A percentile compares a stretch with the other conserved stretches of the same genome.
phyloP scores from a whole-genome alignment of 2,888 invertebrate genomes.

The Ochropacha duplaris region DNA sequence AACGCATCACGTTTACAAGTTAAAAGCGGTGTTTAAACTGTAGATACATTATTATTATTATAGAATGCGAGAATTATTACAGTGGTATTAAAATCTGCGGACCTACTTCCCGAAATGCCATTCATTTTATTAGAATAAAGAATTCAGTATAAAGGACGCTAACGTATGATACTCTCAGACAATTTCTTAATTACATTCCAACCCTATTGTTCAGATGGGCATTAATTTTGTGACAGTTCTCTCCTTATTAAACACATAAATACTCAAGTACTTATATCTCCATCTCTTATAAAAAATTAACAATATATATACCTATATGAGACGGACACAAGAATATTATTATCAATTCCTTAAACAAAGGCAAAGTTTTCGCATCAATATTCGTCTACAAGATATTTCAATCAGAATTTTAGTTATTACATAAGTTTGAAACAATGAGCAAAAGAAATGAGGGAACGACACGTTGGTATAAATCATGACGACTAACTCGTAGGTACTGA shows the following conservation, averaged over 20 bases:
- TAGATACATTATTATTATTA: not conserved
- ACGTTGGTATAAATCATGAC: not conserved
- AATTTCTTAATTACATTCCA: constrained; percentile 32
- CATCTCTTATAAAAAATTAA: too few relatives aligned
- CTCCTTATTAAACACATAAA: not conserved
- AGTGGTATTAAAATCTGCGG: not conserved
- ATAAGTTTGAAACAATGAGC: not conserved
- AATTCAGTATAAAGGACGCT: constrained; percentile 28
- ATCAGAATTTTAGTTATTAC: not conserved
- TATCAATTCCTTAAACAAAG: not conserved
- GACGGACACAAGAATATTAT: too few relatives aligned
- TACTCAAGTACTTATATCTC: too few relatives aligned
- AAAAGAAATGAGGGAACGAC: not conserved
- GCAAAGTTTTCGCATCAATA: not conserved
- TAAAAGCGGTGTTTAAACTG: not conserved
- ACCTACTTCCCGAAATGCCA: not conserved
- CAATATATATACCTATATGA: too few relatives aligned
- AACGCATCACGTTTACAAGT: not conserved
- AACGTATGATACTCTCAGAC: constrained; percentile 4
- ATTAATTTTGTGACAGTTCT: constrained; percentile 8
- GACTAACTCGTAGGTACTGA: not conserved
- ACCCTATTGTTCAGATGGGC: constrained; percentile 15
- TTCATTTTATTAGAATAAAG: constrained; percentile 16
- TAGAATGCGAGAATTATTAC: not conserved
- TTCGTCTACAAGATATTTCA: not conserved